A percentile compares a stretch with the other conserved stretches of the same genome.
These are phyloP conservation scores for Ptyas mucosa DNA, from an alignment of 2,113 vertebrate species.

Conservation along the genomic window DNA sequence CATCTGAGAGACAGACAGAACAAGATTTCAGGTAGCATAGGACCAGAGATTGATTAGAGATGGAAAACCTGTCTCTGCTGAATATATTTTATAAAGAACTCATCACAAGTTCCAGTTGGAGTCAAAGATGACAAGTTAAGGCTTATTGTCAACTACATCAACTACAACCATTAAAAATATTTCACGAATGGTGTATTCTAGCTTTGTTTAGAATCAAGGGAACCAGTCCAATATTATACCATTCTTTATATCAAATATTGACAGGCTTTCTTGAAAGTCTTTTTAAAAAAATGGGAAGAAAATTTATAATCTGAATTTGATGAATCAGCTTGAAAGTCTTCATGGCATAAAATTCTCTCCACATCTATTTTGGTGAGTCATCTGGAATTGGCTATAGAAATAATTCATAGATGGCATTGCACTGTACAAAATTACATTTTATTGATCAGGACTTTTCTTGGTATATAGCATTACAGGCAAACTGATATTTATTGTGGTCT, in stretches of 20 bases:
- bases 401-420: not conserved
- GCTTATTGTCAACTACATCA: not conserved
- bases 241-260: not conserved
- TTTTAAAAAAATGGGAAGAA: not conserved
- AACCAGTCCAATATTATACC: not conserved
- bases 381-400: not conserved
- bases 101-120: not conserved
- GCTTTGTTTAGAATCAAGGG: not conserved
- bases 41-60: not conserved
- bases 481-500: not conserved
- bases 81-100: not conserved
- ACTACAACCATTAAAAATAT: not conserved
- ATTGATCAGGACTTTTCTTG: not conserved
- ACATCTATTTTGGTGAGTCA: not conserved
- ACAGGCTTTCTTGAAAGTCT: not conserved
- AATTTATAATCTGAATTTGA: not conserved
- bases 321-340: not conserved
- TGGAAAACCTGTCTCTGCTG: not conserved
- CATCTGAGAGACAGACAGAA: not conserved
- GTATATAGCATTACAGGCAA: not conserved
- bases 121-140: not conserved
- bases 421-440: not conserved
- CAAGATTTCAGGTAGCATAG: not conserved
- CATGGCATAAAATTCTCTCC: not conserved
- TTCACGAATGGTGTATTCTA: not conserved